These are phyloP conservation scores for Gymnothorax javanicus DNA, from an alignment of 2,797 vertebrate species.

Conservation along the genomic window DNA sequence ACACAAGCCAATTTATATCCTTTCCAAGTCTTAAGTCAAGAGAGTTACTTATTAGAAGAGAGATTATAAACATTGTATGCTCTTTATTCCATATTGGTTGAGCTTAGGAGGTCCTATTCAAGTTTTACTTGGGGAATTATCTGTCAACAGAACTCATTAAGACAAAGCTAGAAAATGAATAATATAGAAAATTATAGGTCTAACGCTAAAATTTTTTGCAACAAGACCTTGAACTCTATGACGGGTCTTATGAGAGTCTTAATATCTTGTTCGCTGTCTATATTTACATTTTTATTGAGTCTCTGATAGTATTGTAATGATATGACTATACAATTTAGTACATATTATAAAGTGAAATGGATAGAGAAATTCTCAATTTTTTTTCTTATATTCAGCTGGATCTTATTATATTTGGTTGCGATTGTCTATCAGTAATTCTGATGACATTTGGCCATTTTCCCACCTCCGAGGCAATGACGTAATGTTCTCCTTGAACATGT, in stretches of 20 bases:
- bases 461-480: neutral
- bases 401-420: neutral
- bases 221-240: neutral
- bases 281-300: neutral
- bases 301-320: neutral
- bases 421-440: neutral
- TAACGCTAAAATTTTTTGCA: neutral
- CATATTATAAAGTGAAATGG: neutral
- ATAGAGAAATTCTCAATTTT: neutral
- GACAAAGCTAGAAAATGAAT: neutral
- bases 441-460: neutral
- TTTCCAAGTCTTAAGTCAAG: conserved; percentile 48
- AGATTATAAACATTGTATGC: conserved; percentile 1
- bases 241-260: neutral
- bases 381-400: neutral
- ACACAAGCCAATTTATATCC: conserved; percentile 63
- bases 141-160: neutral
- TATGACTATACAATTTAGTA: neutral
- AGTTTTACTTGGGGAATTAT: neutral
- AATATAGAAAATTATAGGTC: neutral
- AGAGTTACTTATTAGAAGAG: neutral
- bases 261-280: neutral
- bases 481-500: neutral
- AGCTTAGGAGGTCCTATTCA: neutral
- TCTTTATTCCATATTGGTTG: neutral